Evolutionary conservation across 1,140 invertebrate genomes (phyloP).

Genomic region (Anthonomus grandis): DNA sequence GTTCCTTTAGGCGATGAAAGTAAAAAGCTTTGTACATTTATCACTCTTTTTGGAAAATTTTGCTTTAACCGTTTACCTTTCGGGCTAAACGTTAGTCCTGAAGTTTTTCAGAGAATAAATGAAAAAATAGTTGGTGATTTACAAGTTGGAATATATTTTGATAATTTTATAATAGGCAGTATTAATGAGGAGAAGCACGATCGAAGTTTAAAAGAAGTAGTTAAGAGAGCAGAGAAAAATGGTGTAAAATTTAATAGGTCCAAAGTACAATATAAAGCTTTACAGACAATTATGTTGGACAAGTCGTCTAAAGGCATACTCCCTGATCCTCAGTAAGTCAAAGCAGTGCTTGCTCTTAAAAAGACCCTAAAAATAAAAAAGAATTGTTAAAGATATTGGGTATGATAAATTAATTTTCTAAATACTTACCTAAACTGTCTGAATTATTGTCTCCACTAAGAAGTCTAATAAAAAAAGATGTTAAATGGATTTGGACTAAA

Average conservation of each 20-base stretch:
- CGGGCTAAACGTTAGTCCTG: constrained; percentile 41
- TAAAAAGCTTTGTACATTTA: constrained; percentile 42
- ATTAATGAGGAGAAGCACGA: constrained; percentile 24
- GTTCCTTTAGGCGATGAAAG: constrained; percentile 8
- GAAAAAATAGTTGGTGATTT: constrained; percentile 26
- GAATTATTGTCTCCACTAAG: constrained; percentile 5
- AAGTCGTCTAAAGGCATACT: constrained; percentile 20
- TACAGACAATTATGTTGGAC: constrained; percentile 19
- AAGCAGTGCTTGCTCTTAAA: constrained; percentile 19
- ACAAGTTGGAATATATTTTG: constrained; percentile 26
- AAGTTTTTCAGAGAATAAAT: constrained; percentile 50
- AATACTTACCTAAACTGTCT: no score
- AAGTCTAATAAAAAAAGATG: no score
- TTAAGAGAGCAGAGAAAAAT: constrained; percentile 4
- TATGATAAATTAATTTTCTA: constrained; percentile 27
- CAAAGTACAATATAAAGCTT: constrained; percentile 27
- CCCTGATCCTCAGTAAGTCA: constrained; percentile 19
- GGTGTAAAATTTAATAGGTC: constrained; percentile 26
- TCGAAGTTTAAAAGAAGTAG: neutral
- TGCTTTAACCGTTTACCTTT: constrained; percentile 36
- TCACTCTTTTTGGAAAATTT: constrained; percentile 45
- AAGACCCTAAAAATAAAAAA: constrained; percentile 30
- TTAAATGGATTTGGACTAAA: constrained; percentile 11
- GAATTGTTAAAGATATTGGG: constrained; percentile 26
- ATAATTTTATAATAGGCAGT: constrained; percentile 25